Conservation (phyloP, 2,797 vertebrate species). For the Dicrostonyx torquatus region DNA sequence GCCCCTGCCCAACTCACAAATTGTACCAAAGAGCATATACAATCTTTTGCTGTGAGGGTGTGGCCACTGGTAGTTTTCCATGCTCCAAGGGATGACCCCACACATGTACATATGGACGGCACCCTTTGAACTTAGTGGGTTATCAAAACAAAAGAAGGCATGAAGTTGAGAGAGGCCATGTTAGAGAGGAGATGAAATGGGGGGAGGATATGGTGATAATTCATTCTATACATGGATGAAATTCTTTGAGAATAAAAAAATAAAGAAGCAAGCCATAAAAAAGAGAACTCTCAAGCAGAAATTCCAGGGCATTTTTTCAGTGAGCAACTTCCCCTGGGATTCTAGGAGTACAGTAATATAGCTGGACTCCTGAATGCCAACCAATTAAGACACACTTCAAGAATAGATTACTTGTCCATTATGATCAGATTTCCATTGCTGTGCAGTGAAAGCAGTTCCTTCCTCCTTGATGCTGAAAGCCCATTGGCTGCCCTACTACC, state of each 20-base stretch:
- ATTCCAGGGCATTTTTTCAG: constrained; percentile 12
- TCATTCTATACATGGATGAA: background rate
- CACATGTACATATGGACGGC: too few relatives aligned
- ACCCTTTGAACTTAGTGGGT: too few relatives aligned
- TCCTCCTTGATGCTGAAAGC: background rate
- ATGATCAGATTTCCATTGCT: background rate
- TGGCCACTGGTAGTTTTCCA: background rate
- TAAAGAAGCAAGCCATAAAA: background rate
- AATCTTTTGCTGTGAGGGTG: background rate
- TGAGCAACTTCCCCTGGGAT: constrained; percentile 1
- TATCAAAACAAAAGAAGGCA: background rate
- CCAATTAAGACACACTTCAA: constrained; percentile 23
- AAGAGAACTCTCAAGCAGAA: constrained; percentile 41
- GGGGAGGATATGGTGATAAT: background rate
- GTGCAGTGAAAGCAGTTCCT: background rate
- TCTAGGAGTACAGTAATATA: background rate
- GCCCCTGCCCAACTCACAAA: too few relatives aligned
- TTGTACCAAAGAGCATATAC: accelerated
- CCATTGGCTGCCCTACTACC: background rate
- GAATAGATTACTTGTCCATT: background rate
- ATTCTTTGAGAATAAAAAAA: background rate
- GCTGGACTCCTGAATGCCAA: constrained; percentile 6
- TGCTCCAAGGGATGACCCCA: background rate
- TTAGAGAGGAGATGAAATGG: background rate
- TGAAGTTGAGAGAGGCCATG: background rate